A percentile compares a stretch with the other conserved stretches of the same genome.
phyloP scores from a whole-genome alignment of 2,797 vertebrate genomes.

The Artibeus jamaicensis region DNA sequence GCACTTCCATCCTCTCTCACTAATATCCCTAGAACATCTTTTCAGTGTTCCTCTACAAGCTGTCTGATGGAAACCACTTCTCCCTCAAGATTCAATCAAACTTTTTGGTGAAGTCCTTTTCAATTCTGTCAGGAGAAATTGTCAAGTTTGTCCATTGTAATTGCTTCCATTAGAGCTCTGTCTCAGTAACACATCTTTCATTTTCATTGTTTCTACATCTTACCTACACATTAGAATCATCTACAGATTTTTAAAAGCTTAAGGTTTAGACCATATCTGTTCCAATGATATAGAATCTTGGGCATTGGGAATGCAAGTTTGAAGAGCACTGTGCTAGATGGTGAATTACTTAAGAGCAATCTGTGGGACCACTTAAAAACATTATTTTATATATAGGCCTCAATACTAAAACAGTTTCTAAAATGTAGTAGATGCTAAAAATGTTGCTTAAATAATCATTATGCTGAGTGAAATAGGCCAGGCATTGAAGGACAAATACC shows the following conservation, averaged over 20 bases:
- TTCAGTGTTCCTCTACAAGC: neutral
- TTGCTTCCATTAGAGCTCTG: neutral
- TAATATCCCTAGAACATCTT: neutral
- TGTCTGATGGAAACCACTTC: neutral
- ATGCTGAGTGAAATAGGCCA: too few relatives aligned
- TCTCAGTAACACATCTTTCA: neutral
- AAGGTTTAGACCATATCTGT: neutral
- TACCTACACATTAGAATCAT: neutral
- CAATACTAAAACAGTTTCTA: neutral
- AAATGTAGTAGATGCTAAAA: too few relatives aligned
- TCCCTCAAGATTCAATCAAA: neutral
- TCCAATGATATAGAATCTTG: neutral
- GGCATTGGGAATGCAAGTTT: neutral
- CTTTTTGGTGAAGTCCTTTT: neutral
- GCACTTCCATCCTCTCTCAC: neutral
- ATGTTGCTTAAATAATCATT: too few relatives aligned
- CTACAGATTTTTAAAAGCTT: neutral
- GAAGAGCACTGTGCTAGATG: neutral
- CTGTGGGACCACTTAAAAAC: neutral
- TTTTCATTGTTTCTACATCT: neutral
- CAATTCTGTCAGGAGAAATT: neutral
- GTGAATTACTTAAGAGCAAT: neutral
- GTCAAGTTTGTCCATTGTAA: neutral
- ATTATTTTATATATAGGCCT: neutral
- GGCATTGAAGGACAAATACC: too few relatives aligned